Percentiles rank a stretch among this genome's conserved stretches.
Conservation (phyloP, 2,888 invertebrate species). For the Agrochola macilenta region DNA sequence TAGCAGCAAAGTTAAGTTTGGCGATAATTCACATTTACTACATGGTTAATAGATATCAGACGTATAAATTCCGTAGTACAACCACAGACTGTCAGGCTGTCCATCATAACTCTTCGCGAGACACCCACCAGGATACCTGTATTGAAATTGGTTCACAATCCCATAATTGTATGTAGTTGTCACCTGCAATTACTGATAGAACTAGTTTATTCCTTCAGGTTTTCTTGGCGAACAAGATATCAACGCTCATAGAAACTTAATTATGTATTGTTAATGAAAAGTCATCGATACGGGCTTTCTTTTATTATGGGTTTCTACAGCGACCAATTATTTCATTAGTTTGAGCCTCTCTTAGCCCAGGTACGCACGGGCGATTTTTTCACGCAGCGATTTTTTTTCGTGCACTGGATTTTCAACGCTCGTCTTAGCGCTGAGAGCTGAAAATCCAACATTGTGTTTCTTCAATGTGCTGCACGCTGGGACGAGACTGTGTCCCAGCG, state of each 20-base stretch:
- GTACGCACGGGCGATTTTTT: too few species aligned
- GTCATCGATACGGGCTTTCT: background rate
- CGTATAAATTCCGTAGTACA: constrained; percentile 75
- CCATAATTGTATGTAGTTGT: constrained; percentile 54
- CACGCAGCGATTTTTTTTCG: too few species aligned
- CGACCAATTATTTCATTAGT: background rate
- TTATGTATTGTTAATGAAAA: constrained; percentile 47
- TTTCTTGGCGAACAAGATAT: constrained; percentile 52
- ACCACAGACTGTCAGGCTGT: constrained; percentile 66
- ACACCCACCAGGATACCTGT: constrained; percentile 63
- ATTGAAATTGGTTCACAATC: constrained; percentile 57
- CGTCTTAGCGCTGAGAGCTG: too few species aligned
- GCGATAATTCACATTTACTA: constrained; percentile 57
- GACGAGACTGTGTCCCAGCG: too few species aligned
- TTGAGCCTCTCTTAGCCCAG: too few species aligned
- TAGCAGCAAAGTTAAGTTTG: constrained; percentile 36
- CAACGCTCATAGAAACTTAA: constrained; percentile 26
- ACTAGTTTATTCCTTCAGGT: constrained; percentile 44
- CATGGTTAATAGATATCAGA: constrained; percentile 72
- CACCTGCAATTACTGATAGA: constrained; percentile 45
- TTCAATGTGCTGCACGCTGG: too few species aligned
- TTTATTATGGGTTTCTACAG: constrained; percentile 7
- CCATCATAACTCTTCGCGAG: constrained; percentile 70
- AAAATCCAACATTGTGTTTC: too few species aligned
- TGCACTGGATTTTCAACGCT: too few species aligned